Conservation (phyloP, 2,113 vertebrate genomes). For the Gallinago undulata region DNA sequence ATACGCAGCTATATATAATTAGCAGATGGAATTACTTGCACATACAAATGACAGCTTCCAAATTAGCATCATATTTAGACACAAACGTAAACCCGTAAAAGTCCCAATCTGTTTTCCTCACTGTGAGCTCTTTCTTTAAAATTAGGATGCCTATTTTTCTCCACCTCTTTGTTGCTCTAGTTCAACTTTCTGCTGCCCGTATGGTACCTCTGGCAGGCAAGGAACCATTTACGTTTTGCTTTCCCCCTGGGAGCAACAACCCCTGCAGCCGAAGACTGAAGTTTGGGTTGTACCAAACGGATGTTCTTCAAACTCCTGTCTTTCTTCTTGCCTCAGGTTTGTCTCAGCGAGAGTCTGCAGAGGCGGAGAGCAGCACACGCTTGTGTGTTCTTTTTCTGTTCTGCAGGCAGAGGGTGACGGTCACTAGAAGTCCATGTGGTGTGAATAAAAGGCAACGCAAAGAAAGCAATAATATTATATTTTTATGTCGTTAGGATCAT, state of each 20-base stretch:
- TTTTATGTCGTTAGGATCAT: neutral
- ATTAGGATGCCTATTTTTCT: neutral
- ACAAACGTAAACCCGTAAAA: neutral
- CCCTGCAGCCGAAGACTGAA: neutral
- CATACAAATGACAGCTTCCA: neutral
- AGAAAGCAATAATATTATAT: neutral
- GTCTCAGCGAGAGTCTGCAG: neutral
- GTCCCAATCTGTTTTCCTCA: neutral
- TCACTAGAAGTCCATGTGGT: neutral
- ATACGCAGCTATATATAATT: neutral
- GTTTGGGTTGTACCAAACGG: neutral
- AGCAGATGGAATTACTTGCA: neutral
- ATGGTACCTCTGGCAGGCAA: neutral
- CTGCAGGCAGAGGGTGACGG: neutral
- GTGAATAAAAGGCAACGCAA: neutral
- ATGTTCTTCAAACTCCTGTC: neutral
- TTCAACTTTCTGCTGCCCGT: neutral
- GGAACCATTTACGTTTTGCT: neutral
- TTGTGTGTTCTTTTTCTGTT: neutral
- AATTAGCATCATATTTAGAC: neutral
- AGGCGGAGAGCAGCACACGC: rapidly evolving
- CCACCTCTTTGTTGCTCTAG: neutral
- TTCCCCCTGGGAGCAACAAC: neutral
- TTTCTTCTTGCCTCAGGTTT: neutral
- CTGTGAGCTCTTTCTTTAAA: neutral